A percentile compares a stretch with the other conserved stretches of the same genome.
Evolutionary conservation across 2,113 vertebrate species (phyloP).

Genomic region (Emydura subglobosa): DNA sequence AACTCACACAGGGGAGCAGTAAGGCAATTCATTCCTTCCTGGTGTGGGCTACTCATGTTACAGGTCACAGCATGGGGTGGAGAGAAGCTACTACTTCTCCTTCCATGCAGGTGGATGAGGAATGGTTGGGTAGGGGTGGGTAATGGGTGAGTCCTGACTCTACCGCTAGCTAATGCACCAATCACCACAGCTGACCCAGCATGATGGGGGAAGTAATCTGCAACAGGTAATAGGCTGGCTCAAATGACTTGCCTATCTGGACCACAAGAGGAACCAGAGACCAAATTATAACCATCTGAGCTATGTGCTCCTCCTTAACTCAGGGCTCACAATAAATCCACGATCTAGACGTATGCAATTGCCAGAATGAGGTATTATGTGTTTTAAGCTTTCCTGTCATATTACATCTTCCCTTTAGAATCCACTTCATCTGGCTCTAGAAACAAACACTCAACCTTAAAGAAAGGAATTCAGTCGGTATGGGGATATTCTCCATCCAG

Average conservation of each 20-base stretch:
- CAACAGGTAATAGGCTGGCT: fast-evolving
- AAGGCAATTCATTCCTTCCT: not conserved
- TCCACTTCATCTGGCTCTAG: not conserved
- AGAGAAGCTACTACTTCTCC: not conserved
- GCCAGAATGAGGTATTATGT: not conserved
- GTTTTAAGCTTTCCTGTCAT: not conserved
- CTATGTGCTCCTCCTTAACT: not conserved
- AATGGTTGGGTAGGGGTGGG: not conserved
- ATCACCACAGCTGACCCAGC: not conserved
- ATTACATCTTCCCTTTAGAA: not conserved
- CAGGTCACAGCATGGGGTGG: fast-evolving
- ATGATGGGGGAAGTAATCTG: not conserved
- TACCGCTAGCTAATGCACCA: not conserved
- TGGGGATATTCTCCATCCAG: constrained; percentile 15
- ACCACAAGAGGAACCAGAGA: not conserved
- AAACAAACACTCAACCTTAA: not conserved
- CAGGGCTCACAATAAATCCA: not conserved
- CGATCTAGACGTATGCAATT: not conserved
- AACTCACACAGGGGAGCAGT: not conserved
- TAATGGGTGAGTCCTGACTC: not conserved
- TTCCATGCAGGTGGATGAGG: not conserved
- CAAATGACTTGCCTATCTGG: not conserved
- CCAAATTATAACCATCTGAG: not conserved
- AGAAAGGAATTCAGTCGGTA: constrained; percentile 20
- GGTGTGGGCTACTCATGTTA: not conserved